phyloP scores from a whole-genome alignment of 2,113 vertebrate species.

The Chamaetylas fuelleborni region DNA sequence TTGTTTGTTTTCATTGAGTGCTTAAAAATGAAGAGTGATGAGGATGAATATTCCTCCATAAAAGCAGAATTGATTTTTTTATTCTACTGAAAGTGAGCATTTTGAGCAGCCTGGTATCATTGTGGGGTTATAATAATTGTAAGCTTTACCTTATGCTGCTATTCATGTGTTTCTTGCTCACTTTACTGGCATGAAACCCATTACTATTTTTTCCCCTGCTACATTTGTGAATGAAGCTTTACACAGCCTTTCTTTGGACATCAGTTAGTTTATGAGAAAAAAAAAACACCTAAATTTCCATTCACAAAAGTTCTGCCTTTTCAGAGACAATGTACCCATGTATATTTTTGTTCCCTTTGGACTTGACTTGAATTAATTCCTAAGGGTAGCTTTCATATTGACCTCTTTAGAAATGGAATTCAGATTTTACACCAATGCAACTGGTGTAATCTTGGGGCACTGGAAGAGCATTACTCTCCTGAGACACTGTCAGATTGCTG shows the following conservation, averaged over 20 bases:
- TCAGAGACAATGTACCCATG: background rate
- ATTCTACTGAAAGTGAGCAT: background rate
- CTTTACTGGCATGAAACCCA: background rate
- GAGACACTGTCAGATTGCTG: background rate
- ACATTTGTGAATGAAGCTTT: background rate
- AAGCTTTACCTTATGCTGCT: background rate
- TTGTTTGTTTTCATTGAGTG: background rate
- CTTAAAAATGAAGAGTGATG: background rate
- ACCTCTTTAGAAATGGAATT: background rate
- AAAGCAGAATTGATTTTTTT: background rate
- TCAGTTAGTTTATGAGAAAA: background rate
- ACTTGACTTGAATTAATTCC: background rate
- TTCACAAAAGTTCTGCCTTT: background rate
- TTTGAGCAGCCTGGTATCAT: background rate
- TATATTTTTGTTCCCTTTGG: background rate
- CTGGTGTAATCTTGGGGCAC: background rate
- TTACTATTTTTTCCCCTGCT: accelerated
- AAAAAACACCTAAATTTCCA: background rate
- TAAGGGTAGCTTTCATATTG: background rate
- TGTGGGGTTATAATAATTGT: background rate
- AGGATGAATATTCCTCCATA: background rate
- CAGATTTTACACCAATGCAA: background rate
- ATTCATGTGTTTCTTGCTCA: background rate
- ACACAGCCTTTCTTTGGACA: background rate
- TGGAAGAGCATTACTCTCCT: background rate